phyloP scores from a whole-genome alignment of 2,888 invertebrate species.

The Meandrusa payeni region DNA sequence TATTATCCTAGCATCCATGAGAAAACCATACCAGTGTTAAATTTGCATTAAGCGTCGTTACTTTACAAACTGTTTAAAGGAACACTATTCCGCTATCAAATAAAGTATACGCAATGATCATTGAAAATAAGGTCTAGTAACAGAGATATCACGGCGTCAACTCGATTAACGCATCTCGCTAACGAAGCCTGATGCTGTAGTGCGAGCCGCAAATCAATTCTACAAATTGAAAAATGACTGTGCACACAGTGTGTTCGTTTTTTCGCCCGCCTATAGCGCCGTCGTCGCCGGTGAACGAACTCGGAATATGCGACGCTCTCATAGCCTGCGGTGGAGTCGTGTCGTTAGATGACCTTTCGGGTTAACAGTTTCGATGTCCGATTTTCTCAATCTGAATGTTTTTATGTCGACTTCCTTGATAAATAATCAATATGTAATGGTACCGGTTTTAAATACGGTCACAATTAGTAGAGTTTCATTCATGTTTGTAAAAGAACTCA shows the following conservation, averaged over 20 bases:
- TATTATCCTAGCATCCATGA: no score
- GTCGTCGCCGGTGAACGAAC: conserved; percentile 65
- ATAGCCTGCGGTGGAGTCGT: conserved; percentile 49
- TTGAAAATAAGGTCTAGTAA: conserved; percentile 21
- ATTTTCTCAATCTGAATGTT: not conserved
- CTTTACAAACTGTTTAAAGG: no score
- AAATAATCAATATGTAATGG: no score
- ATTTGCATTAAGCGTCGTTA: no score
- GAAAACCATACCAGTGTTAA: no score
- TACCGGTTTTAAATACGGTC: no score
- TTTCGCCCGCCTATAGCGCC: conserved; percentile 43
- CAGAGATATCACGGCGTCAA: conserved; percentile 41
- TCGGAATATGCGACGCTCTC: conserved; percentile 56
- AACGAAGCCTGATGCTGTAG: conserved; percentile 34
- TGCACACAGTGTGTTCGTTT: conserved; percentile 40
- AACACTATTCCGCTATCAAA: no score
- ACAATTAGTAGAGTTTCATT: no score
- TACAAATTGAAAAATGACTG: conserved; percentile 66
- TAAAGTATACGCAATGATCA: conserved; percentile 12
- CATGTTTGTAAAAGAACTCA: no score
- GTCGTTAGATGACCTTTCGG: conserved; percentile 44
- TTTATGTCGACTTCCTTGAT: no score
- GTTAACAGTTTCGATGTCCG: conserved; percentile 28
- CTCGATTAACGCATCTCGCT: conserved; percentile 38
- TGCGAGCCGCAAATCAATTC: conserved; percentile 64